These are phyloP conservation scores for Drosophila bifasciata DNA, from an alignment of 1,140 invertebrate genomes.

Conservation along the genomic window DNA sequence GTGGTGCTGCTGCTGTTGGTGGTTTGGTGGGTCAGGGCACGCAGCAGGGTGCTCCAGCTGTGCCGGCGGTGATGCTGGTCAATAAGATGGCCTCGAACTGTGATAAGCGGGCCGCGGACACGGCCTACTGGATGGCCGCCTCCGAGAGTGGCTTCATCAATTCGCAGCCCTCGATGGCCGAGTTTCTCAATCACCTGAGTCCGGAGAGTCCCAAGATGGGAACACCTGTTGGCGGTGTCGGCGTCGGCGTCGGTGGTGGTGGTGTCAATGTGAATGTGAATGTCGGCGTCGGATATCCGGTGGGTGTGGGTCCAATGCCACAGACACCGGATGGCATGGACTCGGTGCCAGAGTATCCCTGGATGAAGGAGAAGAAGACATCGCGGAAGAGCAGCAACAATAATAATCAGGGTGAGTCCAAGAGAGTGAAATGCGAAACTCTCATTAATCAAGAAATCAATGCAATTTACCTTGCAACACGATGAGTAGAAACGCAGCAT, in stretches of 20 bases:
- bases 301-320: slow-evolving; percentile 63
- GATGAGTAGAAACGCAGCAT: slow-evolving; percentile 43
- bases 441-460: slow-evolving; percentile 81
- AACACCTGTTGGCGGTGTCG: slow-evolving; percentile 75
- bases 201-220: slow-evolving; percentile 85
- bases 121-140: slow-evolving; percentile 83
- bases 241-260: slow-evolving; percentile 84
- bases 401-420: slow-evolving; percentile 91
- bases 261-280: slow-evolving; percentile 84
- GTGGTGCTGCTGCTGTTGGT: slow-evolving; percentile 31
- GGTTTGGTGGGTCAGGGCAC: slow-evolving; percentile 35
- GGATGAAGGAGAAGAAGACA: slow-evolving; percentile 99
- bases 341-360: slow-evolving; percentile 95
- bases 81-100: slow-evolving; percentile 83
- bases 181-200: slow-evolving; percentile 92
- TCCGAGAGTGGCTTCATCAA: slow-evolving; percentile 95
- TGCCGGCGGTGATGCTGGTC: slow-evolving; percentile 71
- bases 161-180: slow-evolving; percentile 96
- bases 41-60: slow-evolving; percentile 64
- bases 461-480: slow-evolving; percentile 66
- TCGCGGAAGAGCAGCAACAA: slow-evolving; percentile 93
- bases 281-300: slow-evolving; percentile 82
- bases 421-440: slow-evolving; percentile 64
- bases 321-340: slow-evolving; percentile 87
- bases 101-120: slow-evolving; percentile 81